Evolutionary conservation across 2,888 invertebrate genomes (phyloP).

Genomic region (Rhagophthalmus giganteus): DNA sequence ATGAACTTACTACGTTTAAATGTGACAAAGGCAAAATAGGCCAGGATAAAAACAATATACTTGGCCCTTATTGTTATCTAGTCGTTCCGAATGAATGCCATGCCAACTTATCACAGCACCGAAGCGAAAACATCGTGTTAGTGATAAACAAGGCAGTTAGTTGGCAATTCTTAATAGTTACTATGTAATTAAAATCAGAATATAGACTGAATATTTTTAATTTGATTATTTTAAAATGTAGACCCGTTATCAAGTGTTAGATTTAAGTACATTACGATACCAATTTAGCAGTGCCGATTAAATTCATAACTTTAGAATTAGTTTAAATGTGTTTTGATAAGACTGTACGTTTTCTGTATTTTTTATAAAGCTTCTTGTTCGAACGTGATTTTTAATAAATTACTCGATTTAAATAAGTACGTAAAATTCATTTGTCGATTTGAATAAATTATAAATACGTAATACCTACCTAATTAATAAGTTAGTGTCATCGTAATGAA

Average conservation of each 20-base stretch:
- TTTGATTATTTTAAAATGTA: not conserved
- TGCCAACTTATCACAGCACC: no score
- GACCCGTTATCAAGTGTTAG: not conserved
- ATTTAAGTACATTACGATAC: no score
- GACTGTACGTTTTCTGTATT: not conserved
- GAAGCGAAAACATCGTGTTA: no score
- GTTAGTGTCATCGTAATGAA: no score
- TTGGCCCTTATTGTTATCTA: not conserved
- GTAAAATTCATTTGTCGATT: no score
- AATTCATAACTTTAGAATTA: no score
- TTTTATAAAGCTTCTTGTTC: not conserved
- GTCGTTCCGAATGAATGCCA: not conserved
- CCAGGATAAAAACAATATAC: not conserved
- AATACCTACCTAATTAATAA: no score
- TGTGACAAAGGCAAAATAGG: not conserved
- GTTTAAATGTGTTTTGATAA: not conserved
- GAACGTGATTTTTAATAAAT: not conserved
- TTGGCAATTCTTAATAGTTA: not conserved
- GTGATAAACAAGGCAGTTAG: not conserved
- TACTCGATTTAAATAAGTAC: not conserved
- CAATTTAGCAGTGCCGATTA: no score
- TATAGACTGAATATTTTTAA: not conserved
- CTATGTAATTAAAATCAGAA: not conserved
- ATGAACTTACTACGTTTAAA: no score
- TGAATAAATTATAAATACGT: no score